Conservation (phyloP, 2,888 invertebrate species). For the Drosophila mettleri region DNA sequence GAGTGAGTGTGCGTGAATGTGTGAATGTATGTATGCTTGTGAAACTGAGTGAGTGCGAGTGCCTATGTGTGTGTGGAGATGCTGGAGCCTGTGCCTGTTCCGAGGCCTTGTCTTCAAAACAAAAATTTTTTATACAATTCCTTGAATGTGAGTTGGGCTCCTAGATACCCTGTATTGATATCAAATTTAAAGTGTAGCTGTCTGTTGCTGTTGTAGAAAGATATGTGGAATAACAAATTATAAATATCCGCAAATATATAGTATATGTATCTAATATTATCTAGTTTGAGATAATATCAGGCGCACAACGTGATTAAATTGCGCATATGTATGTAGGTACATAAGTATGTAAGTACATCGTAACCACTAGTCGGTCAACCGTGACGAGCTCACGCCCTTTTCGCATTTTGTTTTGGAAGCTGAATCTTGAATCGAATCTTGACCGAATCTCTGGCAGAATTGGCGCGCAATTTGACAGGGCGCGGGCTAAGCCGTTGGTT, state of each 20-base stretch:
- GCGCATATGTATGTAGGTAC: too few species aligned
- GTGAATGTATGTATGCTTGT: conserved; percentile 13
- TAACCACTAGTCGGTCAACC: conserved; percentile 4
- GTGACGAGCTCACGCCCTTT: conserved; percentile 5
- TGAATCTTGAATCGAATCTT: conserved; percentile 45
- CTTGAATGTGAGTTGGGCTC: conserved; percentile 72
- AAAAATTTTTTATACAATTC: conserved; percentile 79
- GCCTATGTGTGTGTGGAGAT: conserved; percentile 26
- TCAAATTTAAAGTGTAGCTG: neutral
- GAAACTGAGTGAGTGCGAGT: conserved; percentile 4
- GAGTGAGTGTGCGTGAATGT: conserved; percentile 25
- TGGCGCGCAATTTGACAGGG: conserved; percentile 80
- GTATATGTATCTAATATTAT: neutral
- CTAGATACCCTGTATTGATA: conserved; percentile 6
- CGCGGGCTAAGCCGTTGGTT: conserved; percentile 21
- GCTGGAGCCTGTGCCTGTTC: conserved; percentile 62
- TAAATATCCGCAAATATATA: neutral
- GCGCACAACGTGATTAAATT: too few species aligned
- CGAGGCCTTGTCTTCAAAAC: conserved; percentile 74
- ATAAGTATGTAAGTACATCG: too few species aligned
- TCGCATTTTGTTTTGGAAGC: conserved; percentile 30
- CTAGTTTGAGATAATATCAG: too few species aligned
- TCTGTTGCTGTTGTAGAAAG: neutral
- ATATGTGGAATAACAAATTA: neutral
- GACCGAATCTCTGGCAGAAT: conserved; percentile 67